These are phyloP conservation scores for Trissolcus brochymenae DNA, from an alignment of 2,888 invertebrate genomes.

Conservation along the genomic window DNA sequence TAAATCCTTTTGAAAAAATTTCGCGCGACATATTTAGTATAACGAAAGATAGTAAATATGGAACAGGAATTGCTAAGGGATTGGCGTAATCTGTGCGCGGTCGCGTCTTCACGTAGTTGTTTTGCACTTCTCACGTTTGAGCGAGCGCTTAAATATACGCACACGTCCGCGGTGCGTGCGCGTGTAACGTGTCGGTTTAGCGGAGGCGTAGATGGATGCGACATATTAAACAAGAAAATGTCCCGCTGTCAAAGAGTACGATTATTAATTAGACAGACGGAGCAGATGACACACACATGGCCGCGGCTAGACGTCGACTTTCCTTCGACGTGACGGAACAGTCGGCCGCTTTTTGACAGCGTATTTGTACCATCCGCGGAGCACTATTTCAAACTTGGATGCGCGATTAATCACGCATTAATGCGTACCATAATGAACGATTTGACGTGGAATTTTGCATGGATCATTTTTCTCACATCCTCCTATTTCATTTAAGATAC, in stretches of 20 bases:
- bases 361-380: conserved; percentile 45
- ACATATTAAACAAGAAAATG: conserved; percentile 54
- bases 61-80: conserved; percentile 38
- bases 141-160: conserved; percentile 16
- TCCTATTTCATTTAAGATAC: conserved; percentile 11
- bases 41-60: conserved; percentile 54
- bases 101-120: not conserved
- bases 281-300: conserved; percentile 52
- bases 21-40: conserved; percentile 45
- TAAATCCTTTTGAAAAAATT: conserved; percentile 48
- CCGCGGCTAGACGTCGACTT: conserved; percentile 44
- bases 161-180: conserved; percentile 15
- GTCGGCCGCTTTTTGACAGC: conserved; percentile 47
- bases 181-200: conserved; percentile 38
- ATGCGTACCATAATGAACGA: conserved; percentile 41
- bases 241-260: conserved; percentile 49
- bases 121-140: conserved; percentile 20
- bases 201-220: conserved; percentile 59
- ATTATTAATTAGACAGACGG: conserved; percentile 51
- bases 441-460: conserved; percentile 6
- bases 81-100: conserved; percentile 26
- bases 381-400: conserved; percentile 36
- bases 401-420: conserved; percentile 50
- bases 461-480: conserved; percentile 1
- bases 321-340: conserved; percentile 52